Percentiles rank a stretch among this genome's conserved stretches.
Evolutionary conservation across 2,888 invertebrate species (phyloP).

Genomic region (Holacanthella duospinosa): DNA sequence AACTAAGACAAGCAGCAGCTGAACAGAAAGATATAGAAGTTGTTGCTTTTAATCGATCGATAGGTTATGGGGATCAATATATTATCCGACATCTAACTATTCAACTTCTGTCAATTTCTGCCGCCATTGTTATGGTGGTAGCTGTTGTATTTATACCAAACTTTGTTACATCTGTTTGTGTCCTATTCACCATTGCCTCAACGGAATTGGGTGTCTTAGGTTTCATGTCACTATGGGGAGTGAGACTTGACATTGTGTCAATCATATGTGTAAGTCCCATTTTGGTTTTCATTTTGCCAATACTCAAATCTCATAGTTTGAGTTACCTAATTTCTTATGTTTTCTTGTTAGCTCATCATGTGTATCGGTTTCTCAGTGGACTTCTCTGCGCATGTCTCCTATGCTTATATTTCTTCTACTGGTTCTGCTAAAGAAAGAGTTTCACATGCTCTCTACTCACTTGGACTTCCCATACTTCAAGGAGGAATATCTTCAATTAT

Average conservation of each 20-base stretch:
- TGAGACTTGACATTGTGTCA: slow-evolving; percentile 83
- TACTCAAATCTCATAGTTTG: too few relatives aligned
- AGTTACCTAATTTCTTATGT: too few relatives aligned
- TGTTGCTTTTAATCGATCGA: slow-evolving; percentile 32
- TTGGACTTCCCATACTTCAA: slow-evolving; percentile 81
- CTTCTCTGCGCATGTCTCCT: slow-evolving; percentile 89
- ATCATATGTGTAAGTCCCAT: too few relatives aligned
- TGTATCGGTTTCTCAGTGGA: slow-evolving; percentile 92
- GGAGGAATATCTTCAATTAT: slow-evolving; percentile 82
- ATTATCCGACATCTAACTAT: slow-evolving; percentile 38
- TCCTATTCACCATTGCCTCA: slow-evolving; percentile 45
- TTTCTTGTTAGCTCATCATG: too few relatives aligned
- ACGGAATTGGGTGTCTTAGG: slow-evolving; percentile 88
- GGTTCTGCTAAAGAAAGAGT: slow-evolving; percentile 65
- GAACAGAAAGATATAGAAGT: slow-evolving; percentile 34
- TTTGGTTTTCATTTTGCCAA: too few relatives aligned
- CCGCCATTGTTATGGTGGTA: slow-evolving; percentile 42
- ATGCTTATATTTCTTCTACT: slow-evolving; percentile 83
- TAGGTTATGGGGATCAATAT: slow-evolving; percentile 26
- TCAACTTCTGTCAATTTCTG: slow-evolving; percentile 33
- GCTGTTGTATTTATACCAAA: slow-evolving; percentile 43
- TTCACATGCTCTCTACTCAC: slow-evolving; percentile 70
- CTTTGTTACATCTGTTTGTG: slow-evolving; percentile 42
- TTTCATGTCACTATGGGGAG: slow-evolving; percentile 91
- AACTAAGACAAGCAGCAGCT: neutral